Base-by-base conservation (phyloP, 2,888 invertebrate genomes). In the Temnothorax rugatulus region DNA sequence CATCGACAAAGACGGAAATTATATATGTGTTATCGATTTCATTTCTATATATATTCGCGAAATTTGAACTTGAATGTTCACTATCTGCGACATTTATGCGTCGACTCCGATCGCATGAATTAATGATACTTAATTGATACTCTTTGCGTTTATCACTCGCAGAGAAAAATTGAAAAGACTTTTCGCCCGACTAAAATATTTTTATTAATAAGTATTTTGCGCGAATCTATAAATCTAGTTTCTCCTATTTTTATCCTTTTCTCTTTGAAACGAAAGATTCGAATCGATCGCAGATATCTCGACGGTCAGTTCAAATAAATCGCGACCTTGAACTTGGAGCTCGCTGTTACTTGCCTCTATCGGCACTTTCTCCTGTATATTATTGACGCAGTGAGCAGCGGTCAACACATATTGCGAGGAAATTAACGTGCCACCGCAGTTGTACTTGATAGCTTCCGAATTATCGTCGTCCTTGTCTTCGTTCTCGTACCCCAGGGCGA, bases 321-420 rank as follows among this genome's bases (percentile, higher is more conserved):
- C 25, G n/a, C 18, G 21, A 59, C 47, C 57, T 79, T 79, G 73
- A 79, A 79, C 79, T 44, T 47, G 73, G 9, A 44, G 25, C 4
- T 44, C 25, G 21, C 50, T 54, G 15, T 4, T 50, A 74, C 87
- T 89, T 87, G 93, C 94, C 90, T 91, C 88, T n/a, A 92, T 63
- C 0, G 94, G 94, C 4, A 90, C 85, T 15, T 66, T 68, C 5
- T 91, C 86, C 15, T 93, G 54, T 13, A 91, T 44, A 81, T 94
- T 94, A 41, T 52, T 92, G 25, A 94, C 92, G 73, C 94, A 94
- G 76, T 94, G 94, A 5, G 94, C 94, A 4, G 94, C 94, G 0
- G 94, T 94, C 8, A 94, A 84, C 4, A 94, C 90, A 44, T 92
- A 91, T 47, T 87, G 85, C 2, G 85, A 38, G 0, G 93, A 92